Evolutionary conservation across 2,797 vertebrate genomes (phyloP).

Genomic region (Danio kyathit): DNA sequence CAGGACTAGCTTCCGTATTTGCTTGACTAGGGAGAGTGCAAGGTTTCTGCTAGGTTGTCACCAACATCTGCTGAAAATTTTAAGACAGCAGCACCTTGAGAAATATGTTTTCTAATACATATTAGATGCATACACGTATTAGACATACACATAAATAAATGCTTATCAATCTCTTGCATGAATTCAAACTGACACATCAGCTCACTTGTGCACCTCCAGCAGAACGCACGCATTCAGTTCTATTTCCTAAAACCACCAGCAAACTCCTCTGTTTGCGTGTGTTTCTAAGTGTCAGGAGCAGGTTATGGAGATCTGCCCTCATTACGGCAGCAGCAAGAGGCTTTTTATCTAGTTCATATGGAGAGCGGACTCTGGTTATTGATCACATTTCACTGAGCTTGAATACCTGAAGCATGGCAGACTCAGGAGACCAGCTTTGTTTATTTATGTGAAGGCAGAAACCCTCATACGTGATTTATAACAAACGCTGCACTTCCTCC

Average conservation of each 20-base stretch:
- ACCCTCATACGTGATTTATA: conserved; percentile 43
- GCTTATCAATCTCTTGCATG: not conserved
- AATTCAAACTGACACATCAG: not conserved
- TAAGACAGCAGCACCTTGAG: too few species aligned
- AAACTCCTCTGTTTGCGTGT: conserved; percentile 26
- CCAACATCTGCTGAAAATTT: too few species aligned
- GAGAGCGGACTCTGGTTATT: conserved; percentile 69
- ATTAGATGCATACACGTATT: too few species aligned
- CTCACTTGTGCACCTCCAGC: not conserved
- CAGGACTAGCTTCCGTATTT: too few species aligned
- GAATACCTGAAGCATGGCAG: conserved; percentile 67
- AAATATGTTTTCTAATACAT: too few species aligned
- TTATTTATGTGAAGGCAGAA: conserved; percentile 56
- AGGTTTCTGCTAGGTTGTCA: too few species aligned
- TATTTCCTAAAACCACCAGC: conserved; percentile 19
- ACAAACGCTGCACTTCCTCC: conserved; percentile 2
- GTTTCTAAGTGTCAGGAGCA: conserved; percentile 14
- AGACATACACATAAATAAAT: not conserved
- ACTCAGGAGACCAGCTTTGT: conserved; percentile 55
- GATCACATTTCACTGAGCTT: conserved; percentile 69
- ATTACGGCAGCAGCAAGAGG: conserved; percentile 66
- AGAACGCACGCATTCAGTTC: not conserved
- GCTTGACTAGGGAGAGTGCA: too few species aligned
- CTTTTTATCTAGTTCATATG: conserved; percentile 65
- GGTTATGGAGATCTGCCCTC: conserved; percentile 49